Base-by-base conservation (phyloP, 2,113 vertebrate species). In the Siniperca chuatsi region DNA sequence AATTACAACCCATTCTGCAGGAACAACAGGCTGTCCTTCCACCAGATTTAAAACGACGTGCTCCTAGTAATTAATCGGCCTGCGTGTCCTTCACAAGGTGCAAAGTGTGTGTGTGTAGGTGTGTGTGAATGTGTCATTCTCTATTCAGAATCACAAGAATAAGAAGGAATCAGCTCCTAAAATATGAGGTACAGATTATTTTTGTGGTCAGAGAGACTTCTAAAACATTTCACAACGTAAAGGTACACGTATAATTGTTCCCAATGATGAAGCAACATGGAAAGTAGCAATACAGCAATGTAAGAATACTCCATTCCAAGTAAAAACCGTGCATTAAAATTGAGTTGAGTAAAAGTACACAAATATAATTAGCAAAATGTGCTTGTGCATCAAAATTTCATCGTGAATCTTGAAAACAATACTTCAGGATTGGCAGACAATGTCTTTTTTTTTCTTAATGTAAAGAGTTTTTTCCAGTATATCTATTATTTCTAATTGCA, bases 1-100 rank as follows among this genome's bases (percentile, higher is more conserved):
- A 96, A 96, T 96, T 96, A 95, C 91, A 89, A 93, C 69, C 92
- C 89, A 75, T 94, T 96, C 93, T 90, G 87, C 90, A 94, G 94
- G 90, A 95, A 95, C 95, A 96, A 95, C 95, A 94, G 89, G 88
- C 91, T 90, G 94, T 95, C 94, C 93, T 95, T 95, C 93, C 90
- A 73, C 83, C 90, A 94, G 91, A 95, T 94, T 95, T 95, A 95
- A 94, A 94, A 93, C 90, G 80, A 89, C 91, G 90, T 81, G 89
- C 90, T 93, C 80, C 84, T 33, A 33, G 92, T 95, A 95, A 95
- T 96, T 95, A 95, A 95, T 94, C 81, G 91, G 92, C 88, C 90
- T 50, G 87, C 44, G 83, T 87, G 94, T 95, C 94, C 93, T 94
- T 95, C 90, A 83, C 81, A 88, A 86, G 85, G 92, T 90, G 93